These are phyloP conservation scores for Chiloscyllium punctatum DNA, from an alignment of 2,797 vertebrate genomes.

Conservation along the genomic window DNA sequence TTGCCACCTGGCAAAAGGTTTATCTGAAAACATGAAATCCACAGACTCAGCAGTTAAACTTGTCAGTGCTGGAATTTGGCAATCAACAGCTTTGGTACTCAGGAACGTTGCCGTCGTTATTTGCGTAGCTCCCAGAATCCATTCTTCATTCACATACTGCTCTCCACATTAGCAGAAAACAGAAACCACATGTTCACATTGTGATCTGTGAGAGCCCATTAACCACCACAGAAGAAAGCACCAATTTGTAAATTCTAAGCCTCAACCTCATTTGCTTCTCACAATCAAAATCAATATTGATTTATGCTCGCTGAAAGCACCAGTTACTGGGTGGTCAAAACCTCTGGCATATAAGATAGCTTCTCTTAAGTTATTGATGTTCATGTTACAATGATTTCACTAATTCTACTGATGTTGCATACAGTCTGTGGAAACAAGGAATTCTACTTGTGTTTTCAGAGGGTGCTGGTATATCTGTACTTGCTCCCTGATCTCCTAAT, in stretches of 20 bases:
- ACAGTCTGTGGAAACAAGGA: too few species aligned
- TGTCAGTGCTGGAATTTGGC: slow-evolving; percentile 59
- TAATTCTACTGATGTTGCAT: too few species aligned
- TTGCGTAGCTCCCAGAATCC: slow-evolving; percentile 61
- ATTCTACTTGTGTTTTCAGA: too few species aligned
- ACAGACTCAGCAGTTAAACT: slow-evolving; percentile 51
- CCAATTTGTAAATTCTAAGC: too few species aligned
- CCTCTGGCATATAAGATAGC: too few species aligned
- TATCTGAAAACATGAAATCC: slow-evolving; percentile 60
- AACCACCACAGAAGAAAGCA: not conserved
- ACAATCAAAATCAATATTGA: not conserved
- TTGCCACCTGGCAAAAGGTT: slow-evolving; percentile 71
- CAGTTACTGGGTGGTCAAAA: too few species aligned
- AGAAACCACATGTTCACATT: not conserved
- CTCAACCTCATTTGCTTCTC: not conserved
- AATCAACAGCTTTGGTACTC: slow-evolving; percentile 65
- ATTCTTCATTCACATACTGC: slow-evolving; percentile 56
- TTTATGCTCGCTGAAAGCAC: too few species aligned
- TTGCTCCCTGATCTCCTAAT: too few species aligned
- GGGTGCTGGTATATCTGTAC: too few species aligned
- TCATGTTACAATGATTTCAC: too few species aligned
- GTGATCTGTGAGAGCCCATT: not conserved
- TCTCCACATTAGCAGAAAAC: not conserved
- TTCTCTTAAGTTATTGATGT: too few species aligned
- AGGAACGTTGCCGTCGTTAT: slow-evolving; percentile 65